A percentile compares a stretch with the other conserved stretches of the same genome.
Evolutionary conservation across 1,140 invertebrate genomes (phyloP).

Genomic region (Apis dorsata): DNA sequence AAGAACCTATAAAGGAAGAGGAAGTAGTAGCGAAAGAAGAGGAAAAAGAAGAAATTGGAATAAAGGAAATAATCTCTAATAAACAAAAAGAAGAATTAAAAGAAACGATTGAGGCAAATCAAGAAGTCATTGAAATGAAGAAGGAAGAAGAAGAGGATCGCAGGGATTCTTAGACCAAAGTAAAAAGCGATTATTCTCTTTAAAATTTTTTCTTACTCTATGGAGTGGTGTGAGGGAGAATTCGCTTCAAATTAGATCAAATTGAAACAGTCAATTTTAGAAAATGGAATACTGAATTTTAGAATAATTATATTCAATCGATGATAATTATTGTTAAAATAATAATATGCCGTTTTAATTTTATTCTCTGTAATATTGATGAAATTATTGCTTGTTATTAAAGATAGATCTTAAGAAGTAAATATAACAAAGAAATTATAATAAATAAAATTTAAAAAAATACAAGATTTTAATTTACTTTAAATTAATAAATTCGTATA

Average conservation of each 20-base stretch:
- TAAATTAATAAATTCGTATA: not conserved
- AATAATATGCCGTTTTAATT: not conserved
- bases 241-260: conserved; percentile 17
- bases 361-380: not conserved
- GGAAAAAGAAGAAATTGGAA: conserved; percentile 24
- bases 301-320: conserved; percentile 20
- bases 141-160: conserved; percentile 43
- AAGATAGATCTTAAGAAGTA: not conserved
- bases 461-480: not conserved
- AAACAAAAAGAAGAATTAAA: conserved; percentile 23
- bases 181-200: conserved; percentile 51
- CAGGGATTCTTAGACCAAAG: conserved; percentile 54
- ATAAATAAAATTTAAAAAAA: conserved; percentile 1
- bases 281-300: conserved; percentile 12
- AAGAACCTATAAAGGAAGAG: conserved; percentile 23
- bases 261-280: conserved; percentile 15
- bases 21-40: conserved; percentile 12
- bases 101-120: not conserved
- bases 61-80: conserved; percentile 13
- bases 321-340: conserved; percentile 11
- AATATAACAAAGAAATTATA: not conserved
- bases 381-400: not conserved
- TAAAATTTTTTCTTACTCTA: conserved; percentile 48
- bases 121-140: conserved; percentile 27
- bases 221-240: conserved; percentile 45